Percentiles rank a stretch among this genome's conserved stretches.
Evolutionary conservation across 2,888 invertebrate species (phyloP).

Genomic region (Trachelus tabidus): DNA sequence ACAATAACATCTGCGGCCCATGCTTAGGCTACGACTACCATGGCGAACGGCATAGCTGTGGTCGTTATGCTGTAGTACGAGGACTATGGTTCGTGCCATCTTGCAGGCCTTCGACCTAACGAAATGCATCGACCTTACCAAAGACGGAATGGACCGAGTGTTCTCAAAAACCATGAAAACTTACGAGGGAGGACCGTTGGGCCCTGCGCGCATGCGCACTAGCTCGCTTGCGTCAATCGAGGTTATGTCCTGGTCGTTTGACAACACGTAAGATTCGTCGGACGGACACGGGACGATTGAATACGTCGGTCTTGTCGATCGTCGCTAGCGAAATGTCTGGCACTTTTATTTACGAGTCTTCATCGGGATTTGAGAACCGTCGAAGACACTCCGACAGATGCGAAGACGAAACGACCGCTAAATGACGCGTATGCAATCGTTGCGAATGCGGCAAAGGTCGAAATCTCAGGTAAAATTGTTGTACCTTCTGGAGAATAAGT

Average conservation of each 20-base stretch:
- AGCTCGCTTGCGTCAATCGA: not conserved
- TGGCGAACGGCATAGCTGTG: conserved; percentile 24
- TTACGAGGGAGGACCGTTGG: not conserved
- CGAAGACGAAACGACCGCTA: not conserved
- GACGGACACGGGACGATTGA: not conserved
- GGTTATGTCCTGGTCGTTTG: not conserved
- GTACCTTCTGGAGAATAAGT: not conserved
- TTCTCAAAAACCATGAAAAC: not conserved
- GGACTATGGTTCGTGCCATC: conserved; percentile 32
- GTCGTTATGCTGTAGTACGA: not conserved
- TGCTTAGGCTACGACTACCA: conserved; percentile 29
- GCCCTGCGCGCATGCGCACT: not conserved
- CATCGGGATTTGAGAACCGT: not conserved
- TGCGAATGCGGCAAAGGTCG: not conserved
- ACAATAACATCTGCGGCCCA: conserved; percentile 61
- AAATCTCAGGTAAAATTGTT: not conserved
- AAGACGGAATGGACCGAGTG: conserved; percentile 42
- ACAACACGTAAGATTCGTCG: not conserved
- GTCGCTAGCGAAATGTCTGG: not conserved
- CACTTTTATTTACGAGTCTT: not conserved
- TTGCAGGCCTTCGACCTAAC: conserved; percentile 43
- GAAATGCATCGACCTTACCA: conserved; percentile 22
- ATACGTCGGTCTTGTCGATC: not conserved
- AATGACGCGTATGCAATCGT: not conserved
- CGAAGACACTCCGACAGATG: not conserved